These are phyloP conservation scores for Peromyscus polionotus DNA, from an alignment of 2,113 vertebrate species.

Conservation along the genomic window DNA sequence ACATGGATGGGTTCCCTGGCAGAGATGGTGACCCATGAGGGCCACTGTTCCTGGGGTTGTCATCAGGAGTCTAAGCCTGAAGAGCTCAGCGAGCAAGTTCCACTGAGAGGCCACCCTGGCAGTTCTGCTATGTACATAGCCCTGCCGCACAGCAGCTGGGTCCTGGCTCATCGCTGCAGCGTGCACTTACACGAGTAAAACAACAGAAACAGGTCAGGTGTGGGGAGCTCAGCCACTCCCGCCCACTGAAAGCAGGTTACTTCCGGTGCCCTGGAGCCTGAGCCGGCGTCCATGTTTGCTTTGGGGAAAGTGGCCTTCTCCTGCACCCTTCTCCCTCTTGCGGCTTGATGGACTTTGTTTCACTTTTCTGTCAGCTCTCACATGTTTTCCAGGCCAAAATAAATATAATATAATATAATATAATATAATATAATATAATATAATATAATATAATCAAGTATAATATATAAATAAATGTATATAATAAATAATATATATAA, in stretches of 20 bases:
- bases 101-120: background rate
- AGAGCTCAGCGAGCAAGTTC: background rate
- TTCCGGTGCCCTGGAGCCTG: background rate
- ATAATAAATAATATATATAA: no score
- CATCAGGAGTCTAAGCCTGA: background rate
- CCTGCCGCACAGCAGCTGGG: background rate
- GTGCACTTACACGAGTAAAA: constrained; percentile 65
- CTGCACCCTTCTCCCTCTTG: background rate
- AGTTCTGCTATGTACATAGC: background rate
- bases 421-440: no score
- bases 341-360: background rate
- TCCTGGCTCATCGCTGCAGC: background rate
- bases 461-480: background rate
- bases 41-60: background rate
- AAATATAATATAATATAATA: background rate
- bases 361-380: background rate
- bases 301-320: background rate
- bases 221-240: background rate
- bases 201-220: constrained; percentile 72
- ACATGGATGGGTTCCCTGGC: background rate
- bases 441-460: no score
- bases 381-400: constrained; percentile 44
- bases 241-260: background rate
- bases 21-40: background rate
- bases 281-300: background rate